phyloP scores from a whole-genome alignment of 2,888 invertebrate species.

The Heliconius erato region DNA sequence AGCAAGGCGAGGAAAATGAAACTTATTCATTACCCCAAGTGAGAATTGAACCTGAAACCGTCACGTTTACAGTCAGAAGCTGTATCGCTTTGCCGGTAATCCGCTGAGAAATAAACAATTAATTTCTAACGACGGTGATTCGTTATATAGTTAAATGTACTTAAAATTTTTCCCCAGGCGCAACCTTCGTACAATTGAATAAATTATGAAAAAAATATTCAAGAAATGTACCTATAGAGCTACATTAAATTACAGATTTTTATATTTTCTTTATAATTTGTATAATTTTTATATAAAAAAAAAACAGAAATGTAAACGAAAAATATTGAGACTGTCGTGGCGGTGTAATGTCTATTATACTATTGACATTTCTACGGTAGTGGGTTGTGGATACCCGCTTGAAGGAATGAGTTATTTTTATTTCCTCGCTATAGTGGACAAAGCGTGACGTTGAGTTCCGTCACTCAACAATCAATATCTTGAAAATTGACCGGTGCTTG shows the following conservation, averaged over 20 bases:
- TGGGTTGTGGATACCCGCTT: too few species aligned
- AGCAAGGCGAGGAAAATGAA: background rate
- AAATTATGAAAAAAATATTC: constrained; percentile 14
- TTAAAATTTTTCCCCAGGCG: background rate
- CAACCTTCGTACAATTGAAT: constrained; percentile 1
- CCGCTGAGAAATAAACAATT: constrained; percentile 4
- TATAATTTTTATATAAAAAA: background rate
- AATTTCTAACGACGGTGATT: background rate
- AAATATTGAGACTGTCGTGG: too few species aligned
- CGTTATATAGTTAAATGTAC: background rate
- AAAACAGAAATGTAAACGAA: too few species aligned
- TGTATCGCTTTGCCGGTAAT: background rate
- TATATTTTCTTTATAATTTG: background rate
- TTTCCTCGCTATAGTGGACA: too few species aligned
- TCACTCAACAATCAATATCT: background rate
- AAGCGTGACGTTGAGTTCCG: too few species aligned
- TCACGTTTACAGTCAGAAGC: background rate
- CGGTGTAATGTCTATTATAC: too few species aligned
- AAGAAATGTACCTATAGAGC: background rate
- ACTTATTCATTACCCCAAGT: too few species aligned
- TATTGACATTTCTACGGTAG: too few species aligned
- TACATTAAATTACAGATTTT: background rate
- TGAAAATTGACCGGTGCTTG: background rate
- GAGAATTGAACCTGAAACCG: too few species aligned
- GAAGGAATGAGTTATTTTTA: too few species aligned